Evolutionary conservation across 2,888 invertebrate species (phyloP), one percentile per base, ranked within the genome.

Genomic region (Rugalucina vietnamica): DNA sequence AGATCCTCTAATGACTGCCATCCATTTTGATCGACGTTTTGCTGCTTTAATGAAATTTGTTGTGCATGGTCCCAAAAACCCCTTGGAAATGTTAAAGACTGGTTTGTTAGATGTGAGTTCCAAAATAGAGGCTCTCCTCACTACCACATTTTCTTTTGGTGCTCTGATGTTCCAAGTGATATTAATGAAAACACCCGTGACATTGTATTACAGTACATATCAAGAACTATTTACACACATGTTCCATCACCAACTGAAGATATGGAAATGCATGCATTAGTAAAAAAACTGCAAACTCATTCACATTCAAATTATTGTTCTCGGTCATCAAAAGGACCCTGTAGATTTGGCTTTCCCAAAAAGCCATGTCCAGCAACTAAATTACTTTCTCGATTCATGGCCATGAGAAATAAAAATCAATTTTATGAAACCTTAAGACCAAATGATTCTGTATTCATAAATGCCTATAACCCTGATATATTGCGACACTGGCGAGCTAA

Each of bases 21-120:
- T 72, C 12, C 83, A 83, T 73, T 83, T 86, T 86, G 86, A 86
- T 50, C 70, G 81, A 69, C 29, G 85, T 24, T 83, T 80, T 32
- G 21, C 29, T 18, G 74, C 81, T 29, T 60, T 81, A 27, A 12
- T 86, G 36, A 86, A 86, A 81, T 24, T 50, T 84, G 76, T 81
- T n/a, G 76, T 86, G 36, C 10, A 72, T 5, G 49, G 49, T 5
- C n/a, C 10, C 3, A 2, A 2, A 14, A 21, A 79, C 84, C 86
- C 8, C 32, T 86, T 18, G 84, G 86, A 21, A 43, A 70, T 1
- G 65, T 86, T 1, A 0, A 1, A 32, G 86, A 86, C 71, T 79
- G 79, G 37, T 86, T 83, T 81, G 79, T 69, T 24, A 37, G 84
- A 10, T 71, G 73, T 14, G 86, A 84, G 24, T 86, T 84, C 77